These are phyloP conservation scores for Arion vulgaris DNA, from an alignment of 1,140 invertebrate genomes.

Conservation along the genomic window DNA sequence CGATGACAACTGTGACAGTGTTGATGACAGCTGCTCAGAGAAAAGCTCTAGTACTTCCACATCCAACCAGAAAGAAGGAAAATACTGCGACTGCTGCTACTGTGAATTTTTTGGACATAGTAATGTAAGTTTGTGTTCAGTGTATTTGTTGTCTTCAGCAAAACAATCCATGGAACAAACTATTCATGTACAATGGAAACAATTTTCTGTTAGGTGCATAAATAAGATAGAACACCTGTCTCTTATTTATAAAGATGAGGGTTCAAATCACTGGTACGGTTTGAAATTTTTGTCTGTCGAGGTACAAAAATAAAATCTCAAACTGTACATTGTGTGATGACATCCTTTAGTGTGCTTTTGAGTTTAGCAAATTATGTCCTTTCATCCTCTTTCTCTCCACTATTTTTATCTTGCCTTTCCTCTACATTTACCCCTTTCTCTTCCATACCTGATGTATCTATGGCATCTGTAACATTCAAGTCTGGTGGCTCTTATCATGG, in stretches of 20 bases:
- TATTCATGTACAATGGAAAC: too few relatives aligned
- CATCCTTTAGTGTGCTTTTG: too few relatives aligned
- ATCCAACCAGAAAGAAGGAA: slow-evolving; percentile 75
- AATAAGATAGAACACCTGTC: too few relatives aligned
- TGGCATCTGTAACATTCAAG: slow-evolving; percentile 15
- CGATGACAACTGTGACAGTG: slow-evolving; percentile 71
- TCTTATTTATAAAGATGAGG: too few relatives aligned
- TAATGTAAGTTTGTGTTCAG: slow-evolving; percentile 73
- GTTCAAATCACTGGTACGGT: too few relatives aligned
- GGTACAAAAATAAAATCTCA: too few relatives aligned
- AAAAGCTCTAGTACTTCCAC: slow-evolving; percentile 73
- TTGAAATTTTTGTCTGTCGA: too few relatives aligned
- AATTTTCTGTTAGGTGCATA: too few relatives aligned
- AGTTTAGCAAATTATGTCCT: slow-evolving; percentile 9
- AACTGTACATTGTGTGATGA: too few relatives aligned
- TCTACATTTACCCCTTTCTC: slow-evolving; percentile 16
- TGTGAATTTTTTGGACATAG: slow-evolving; percentile 83
- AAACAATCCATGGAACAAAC: too few relatives aligned
- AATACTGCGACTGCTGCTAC: slow-evolving; percentile 83
- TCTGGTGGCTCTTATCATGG: slow-evolving; percentile 22
- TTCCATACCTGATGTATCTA: slow-evolving; percentile 8
- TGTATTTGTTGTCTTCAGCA: too few relatives aligned
- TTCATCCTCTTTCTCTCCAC: slow-evolving; percentile 20
- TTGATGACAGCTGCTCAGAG: slow-evolving; percentile 76
- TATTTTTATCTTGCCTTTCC: background rate